These are phyloP conservation scores for Sciurus niger DNA, from an alignment of 2,113 vertebrate genomes.

Conservation along the genomic window DNA sequence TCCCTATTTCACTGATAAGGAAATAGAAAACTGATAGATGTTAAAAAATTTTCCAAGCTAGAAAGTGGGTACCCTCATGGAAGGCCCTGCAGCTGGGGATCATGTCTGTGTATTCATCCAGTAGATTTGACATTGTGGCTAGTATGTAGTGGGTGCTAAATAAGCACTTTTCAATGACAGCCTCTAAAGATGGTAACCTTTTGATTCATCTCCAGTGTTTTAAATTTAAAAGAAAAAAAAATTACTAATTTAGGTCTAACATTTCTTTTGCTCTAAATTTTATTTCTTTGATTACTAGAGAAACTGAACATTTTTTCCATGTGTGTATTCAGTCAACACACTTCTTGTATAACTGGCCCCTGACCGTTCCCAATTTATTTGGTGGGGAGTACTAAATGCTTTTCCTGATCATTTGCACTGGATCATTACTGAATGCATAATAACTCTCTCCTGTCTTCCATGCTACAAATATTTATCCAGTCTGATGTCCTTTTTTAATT, in stretches of 20 bases:
- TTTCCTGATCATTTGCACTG: not conserved
- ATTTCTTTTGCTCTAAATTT: constrained; percentile 60
- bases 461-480: not conserved
- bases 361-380: constrained; percentile 50
- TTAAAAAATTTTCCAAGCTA: not conserved
- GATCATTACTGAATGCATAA: not conserved
- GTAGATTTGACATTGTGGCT: not conserved
- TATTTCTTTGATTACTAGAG: constrained; percentile 61
- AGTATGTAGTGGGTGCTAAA: not conserved
- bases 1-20: not conserved
- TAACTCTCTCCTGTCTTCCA: constrained; percentile 1
- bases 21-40: not conserved
- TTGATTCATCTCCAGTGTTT: not conserved
- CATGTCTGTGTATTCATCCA: not conserved
- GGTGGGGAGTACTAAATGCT: not conserved
- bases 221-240: not conserved
- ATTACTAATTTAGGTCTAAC: not conserved
- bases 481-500: not conserved
- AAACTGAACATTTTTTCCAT: not conserved
- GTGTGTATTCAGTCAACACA: constrained; percentile 2
- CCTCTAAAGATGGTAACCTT: not conserved
- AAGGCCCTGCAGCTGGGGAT: not conserved
- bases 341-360: not conserved
- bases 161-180: not conserved
- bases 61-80: not conserved